A percentile compares a stretch with the other conserved stretches of the same genome.
These are phyloP conservation scores for Hydraecia micacea DNA, from an alignment of 2,888 invertebrate genomes.

Conservation along the genomic window DNA sequence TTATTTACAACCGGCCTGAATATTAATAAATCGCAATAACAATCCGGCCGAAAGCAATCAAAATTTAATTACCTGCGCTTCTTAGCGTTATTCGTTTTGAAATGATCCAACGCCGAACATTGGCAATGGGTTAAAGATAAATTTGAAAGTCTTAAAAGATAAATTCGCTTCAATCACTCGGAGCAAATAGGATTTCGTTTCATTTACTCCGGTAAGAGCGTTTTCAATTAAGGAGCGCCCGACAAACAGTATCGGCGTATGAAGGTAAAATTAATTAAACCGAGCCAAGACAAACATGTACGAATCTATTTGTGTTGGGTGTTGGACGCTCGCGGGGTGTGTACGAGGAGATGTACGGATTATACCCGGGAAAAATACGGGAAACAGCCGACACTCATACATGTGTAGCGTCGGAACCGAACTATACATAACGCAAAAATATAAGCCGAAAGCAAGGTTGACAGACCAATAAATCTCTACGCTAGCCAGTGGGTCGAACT, in stretches of 20 bases:
- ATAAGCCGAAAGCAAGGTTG: conserved; percentile 59
- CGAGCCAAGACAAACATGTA: conserved; percentile 89
- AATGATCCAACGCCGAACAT: conserved; percentile 75
- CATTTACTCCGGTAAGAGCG: conserved; percentile 89
- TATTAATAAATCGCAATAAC: conserved; percentile 86
- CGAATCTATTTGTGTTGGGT: conserved; percentile 87
- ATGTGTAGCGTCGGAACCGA: conserved; percentile 17
- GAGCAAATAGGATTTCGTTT: conserved; percentile 89
- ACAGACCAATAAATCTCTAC: conserved; percentile 63
- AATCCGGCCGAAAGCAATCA: conserved; percentile 85
- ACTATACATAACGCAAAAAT: conserved; percentile 43
- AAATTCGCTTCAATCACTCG: conserved; percentile 89
- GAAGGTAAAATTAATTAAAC: conserved; percentile 90
- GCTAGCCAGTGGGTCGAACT: conserved; percentile 61
- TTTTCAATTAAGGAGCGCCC: conserved; percentile 89
- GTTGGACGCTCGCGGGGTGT: conserved; percentile 73
- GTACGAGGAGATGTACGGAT: conserved; percentile 70
- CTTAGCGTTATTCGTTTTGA: conserved; percentile 74
- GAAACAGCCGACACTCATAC: conserved; percentile 60
- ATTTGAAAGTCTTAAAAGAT: conserved; percentile 89
- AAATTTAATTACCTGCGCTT: conserved; percentile 86
- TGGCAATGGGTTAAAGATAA: conserved; percentile 83
- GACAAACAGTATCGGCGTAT: conserved; percentile 90
- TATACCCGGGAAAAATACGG: conserved; percentile 67
- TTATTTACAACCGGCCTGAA: conserved; percentile 83